A percentile compares a stretch with the other conserved stretches of the same genome.
These are phyloP conservation scores for Smutsia gigantea DNA, from an alignment of 2,797 vertebrate species.

Conservation along the genomic window DNA sequence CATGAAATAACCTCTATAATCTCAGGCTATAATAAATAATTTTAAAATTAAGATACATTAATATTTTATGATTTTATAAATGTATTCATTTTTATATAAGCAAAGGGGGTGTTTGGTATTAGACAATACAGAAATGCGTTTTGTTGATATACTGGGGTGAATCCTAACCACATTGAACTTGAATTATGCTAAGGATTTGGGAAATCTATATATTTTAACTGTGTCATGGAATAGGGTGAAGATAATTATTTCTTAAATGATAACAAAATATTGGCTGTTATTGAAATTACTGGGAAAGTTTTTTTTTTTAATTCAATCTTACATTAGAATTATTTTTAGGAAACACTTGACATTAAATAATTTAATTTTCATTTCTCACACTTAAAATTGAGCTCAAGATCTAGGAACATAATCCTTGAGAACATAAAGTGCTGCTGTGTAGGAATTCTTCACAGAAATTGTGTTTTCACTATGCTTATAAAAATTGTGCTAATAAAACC, in stretches of 20 bases:
- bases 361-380: constrained; percentile 28
- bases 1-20: not conserved
- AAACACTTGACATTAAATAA: not conserved
- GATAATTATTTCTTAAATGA: constrained; percentile 26
- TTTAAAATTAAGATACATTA: not conserved
- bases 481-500: not conserved
- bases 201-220: not conserved
- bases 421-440: not conserved
- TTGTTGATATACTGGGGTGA: not conserved
- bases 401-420: not conserved
- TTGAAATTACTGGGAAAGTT: not conserved
- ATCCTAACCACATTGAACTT: not conserved
- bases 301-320: not conserved
- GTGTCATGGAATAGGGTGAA: not conserved
- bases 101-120: constrained; percentile 25
- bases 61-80: constrained; percentile 27
- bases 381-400: not conserved
- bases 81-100: not conserved
- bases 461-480: not conserved
- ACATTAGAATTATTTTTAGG: constrained; percentile 15
- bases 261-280: not conserved
- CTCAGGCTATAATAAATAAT: not conserved
- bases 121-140: not conserved
- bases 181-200: constrained; percentile 15
- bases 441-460: constrained; percentile 6